Evolutionary conservation across 2,113 vertebrate species (phyloP), one percentile per base, ranked within the genome.

Genomic region (Orycteropus afer): DNA sequence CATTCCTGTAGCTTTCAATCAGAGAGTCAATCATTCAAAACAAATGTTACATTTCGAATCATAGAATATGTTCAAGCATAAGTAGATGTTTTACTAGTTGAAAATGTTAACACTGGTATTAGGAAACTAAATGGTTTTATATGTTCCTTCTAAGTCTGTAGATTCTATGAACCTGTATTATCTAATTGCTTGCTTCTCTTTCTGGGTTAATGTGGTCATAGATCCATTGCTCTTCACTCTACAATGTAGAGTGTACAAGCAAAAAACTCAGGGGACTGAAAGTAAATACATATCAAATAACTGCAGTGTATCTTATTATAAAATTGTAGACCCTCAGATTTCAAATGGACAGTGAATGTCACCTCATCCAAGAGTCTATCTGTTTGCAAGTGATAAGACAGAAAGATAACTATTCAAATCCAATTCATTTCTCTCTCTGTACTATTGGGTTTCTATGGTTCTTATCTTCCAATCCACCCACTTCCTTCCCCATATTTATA

Each of bases 11-110:
- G 67, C 45, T 76, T 69, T 59, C 42, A 84, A 61, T 78, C 37
- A 77, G 51, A 86, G 37, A 89, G 59, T 76, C 34, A 84, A 18
- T 67, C 45, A 89, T 57, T 95, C 67, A 85, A 42, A 86, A 69
- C 1, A 11, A 86, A 49, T 20, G 3, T 77, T 86, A 63, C 27
- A 92, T 57, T 92, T 94, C 29, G 27, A 57, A 63, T 85, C 32
- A 74, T 15, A 87, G 53, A 34, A 73, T 34, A 69, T 37, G 18
- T 85, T 69, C 1, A 77, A 81, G 8, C 1, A 0, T 80, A 85
- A 85, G n/a, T 51, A 45, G 47, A 69, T 6, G 1, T 47, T 10
- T 53, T 55, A 80, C 14, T 63, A 42, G 77, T 71, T 86, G 81
- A 32, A 47, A 76, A 82, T 57, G 7, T 4, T 42, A 89, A 86